Base-by-base conservation (phyloP, 30 jellyfish, hydroid and myxozoan species). In the Euphysa ruthae region DNA sequence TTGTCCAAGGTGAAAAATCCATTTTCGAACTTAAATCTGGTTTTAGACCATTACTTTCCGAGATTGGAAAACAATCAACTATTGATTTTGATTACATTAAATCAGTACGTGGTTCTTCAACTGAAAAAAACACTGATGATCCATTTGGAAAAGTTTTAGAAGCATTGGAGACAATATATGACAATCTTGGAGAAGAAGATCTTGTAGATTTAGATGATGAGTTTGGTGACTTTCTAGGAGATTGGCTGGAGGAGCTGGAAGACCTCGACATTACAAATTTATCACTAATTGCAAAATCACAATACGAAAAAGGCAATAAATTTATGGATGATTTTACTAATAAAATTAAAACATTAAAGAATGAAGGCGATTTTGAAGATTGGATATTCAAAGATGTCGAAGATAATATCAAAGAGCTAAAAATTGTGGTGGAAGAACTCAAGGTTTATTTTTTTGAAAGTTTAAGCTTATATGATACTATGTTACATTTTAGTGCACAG, bases 21-120 rank as follows among this genome's bases (percentile, higher is more conserved):
- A 66, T 79, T 1, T 86, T 86, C 83, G 54, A 66, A 69, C 51
- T 86, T 71, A 86, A 78, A 52, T 42, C 93, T 43, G 96, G 96
- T 26, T 65, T 86, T 26, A 24, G 82, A 30, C 88, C 96, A 4
- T 32, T 80, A 1, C 31, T 86, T 1, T 26, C 27, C 14, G 79
- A 79, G 33, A 50, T 77, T 5, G 54, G 83, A 12, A 75, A 83
- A 4, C 66, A 49, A 23, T 30, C 73, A 18, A 21, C 20, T 32
- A 16, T 46, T 7, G 58, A 33, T n/a, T 43, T 86, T 22, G 80
- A 33, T 32, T 63, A 73, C 51, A 73, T 70, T 19, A 70, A 78
- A 35, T 66, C 78, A 61, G 70, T 54, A 43, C 58, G 85, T 4
- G 76, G 58, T 19, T 29, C 91, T 25, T 29, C 96, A 24, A n/a